Conservation (phyloP, 2,888 invertebrate species). For the Ephialtes manifestator region DNA sequence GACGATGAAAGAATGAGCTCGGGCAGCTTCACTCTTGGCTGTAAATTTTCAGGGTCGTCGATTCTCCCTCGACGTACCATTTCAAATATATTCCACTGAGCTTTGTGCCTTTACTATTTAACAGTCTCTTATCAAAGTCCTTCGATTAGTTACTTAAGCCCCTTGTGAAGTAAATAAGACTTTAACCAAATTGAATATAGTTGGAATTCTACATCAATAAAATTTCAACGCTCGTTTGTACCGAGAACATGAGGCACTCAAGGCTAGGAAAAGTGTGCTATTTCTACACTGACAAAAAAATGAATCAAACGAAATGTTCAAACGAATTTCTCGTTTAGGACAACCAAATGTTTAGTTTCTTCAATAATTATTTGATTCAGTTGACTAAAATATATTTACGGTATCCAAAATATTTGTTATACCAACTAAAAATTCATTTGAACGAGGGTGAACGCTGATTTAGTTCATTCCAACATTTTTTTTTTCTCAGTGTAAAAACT, state of each 20-base stretch:
- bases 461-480: no score
- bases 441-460: no score
- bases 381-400: no score
- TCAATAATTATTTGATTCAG: no score
- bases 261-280: no score
- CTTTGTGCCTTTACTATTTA: not conserved
- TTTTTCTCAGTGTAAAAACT: no score
- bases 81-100: conserved; percentile 11
- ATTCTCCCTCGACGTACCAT: not conserved
- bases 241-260: not conserved
- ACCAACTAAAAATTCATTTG: no score
- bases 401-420: no score
- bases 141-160: not conserved
- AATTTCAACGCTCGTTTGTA: conserved; percentile 48
- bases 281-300: no score
- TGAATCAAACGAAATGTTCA: no score
- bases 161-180: not conserved
- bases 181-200: conserved; percentile 20
- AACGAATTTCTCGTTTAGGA: no score
- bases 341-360: no score
- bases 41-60: conserved; percentile 23
- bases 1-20: not conserved
- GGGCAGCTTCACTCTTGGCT: not conserved
- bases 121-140: not conserved
- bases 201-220: not conserved